Conservation (phyloP, 2,888 invertebrate genomes). For the Latrodectus elegans region DNA sequence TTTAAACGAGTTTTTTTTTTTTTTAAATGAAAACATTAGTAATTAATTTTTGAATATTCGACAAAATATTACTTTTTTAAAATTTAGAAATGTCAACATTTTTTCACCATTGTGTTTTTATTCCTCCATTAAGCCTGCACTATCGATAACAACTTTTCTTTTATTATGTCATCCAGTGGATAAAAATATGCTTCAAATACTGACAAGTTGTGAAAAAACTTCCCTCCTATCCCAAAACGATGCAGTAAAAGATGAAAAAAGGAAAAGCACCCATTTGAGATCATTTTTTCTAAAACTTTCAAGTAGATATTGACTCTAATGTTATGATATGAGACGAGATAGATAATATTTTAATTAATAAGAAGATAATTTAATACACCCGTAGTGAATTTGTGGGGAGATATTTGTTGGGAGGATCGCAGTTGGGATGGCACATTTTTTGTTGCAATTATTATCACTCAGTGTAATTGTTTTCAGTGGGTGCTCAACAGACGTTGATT, state of each 20-base stretch:
- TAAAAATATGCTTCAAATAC: no score
- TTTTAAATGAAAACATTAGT: no score
- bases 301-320: slow-evolving; percentile 12
- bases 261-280: slow-evolving; percentile 43
- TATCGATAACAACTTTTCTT: no score
- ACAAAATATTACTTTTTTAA: no score
- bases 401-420: slow-evolving; percentile 45
- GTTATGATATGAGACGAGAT: slow-evolving; percentile 42
- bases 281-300: slow-evolving; percentile 36
- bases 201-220: background rate
- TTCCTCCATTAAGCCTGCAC: no score
- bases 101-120: no score
- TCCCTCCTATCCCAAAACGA: slow-evolving; percentile 26
- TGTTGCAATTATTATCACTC: slow-evolving; percentile 15
- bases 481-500: slow-evolving; percentile 41
- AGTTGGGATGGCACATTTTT: slow-evolving; percentile 41
- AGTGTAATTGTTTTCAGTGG: slow-evolving; percentile 17
- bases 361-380: slow-evolving; percentile 58
- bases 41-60: no score
- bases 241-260: slow-evolving; percentile 49
- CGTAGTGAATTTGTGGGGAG: slow-evolving; percentile 51
- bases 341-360: slow-evolving; percentile 62
- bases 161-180: no score
- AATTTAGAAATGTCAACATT: no score
- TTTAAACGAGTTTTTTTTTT: no score